Percentiles rank a stretch among this genome's conserved stretches.
Evolutionary conservation across 2,113 vertebrate species (phyloP).

Genomic region (Steatornis caripensis): DNA sequence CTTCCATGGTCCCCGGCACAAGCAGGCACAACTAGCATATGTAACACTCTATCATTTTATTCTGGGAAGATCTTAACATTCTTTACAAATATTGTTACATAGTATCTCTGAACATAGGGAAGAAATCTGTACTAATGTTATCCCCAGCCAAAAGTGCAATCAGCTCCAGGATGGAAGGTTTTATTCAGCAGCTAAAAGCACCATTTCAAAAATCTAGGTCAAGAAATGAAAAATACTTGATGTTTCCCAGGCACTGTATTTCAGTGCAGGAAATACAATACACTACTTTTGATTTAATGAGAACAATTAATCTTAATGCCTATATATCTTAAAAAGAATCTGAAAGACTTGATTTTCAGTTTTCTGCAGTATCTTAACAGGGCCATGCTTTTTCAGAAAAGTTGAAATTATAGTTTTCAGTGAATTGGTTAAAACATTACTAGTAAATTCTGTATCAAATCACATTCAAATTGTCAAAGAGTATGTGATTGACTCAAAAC

Average conservation of each 20-base stretch:
- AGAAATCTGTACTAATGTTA: neutral
- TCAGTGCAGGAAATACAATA: neutral
- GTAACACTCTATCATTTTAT: neutral
- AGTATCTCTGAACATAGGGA: neutral
- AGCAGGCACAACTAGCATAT: neutral
- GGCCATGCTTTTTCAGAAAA: neutral
- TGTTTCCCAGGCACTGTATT: neutral
- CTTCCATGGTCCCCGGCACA: neutral
- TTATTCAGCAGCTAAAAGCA: neutral
- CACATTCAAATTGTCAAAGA: neutral
- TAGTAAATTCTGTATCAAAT: neutral
- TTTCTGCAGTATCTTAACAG: neutral
- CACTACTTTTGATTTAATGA: neutral
- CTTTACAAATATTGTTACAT: neutral
- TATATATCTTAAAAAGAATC: neutral
- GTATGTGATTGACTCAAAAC: neutral
- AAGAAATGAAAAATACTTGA: neutral
- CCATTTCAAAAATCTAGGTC: neutral
- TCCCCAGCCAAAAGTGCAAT: neutral
- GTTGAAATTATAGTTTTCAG: neutral
- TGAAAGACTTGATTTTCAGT: neutral
- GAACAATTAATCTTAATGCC: neutral
- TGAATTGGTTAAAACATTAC: neutral
- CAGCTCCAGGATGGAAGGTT: neutral
- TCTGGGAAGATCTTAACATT: neutral